Percentiles rank a stretch among this genome's conserved stretches.
phyloP scores from a whole-genome alignment of 2,113 vertebrate species.

The Psephotus haematonotus region DNA sequence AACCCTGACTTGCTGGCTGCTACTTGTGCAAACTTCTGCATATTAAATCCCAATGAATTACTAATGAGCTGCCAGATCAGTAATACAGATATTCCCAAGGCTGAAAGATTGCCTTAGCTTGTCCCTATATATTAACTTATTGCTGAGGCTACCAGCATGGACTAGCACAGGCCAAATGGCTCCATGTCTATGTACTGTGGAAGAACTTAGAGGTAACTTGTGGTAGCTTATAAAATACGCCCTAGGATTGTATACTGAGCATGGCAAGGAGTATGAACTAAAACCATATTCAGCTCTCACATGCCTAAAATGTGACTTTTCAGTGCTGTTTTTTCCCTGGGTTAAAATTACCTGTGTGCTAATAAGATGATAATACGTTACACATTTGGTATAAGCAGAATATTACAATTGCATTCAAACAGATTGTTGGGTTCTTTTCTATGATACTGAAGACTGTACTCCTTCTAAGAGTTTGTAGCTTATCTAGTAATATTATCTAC shows the following conservation, averaged over 20 bases:
- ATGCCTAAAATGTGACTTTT: background rate
- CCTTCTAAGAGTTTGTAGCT: background rate
- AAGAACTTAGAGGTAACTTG: background rate
- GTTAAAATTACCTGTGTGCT: background rate
- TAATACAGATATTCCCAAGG: background rate
- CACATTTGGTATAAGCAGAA: background rate
- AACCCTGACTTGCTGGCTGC: background rate
- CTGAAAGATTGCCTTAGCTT: background rate
- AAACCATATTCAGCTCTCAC: background rate
- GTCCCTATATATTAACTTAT: background rate
- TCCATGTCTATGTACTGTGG: background rate
- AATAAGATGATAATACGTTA: background rate
- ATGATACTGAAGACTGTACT: background rate
- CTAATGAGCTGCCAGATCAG: background rate
- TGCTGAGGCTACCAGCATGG: background rate
- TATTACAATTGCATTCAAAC: background rate
- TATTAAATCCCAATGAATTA: background rate
- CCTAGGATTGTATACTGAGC: background rate
- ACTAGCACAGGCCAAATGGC: background rate
- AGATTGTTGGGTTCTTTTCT: background rate
- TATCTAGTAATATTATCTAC: background rate
- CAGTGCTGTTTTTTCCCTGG: background rate
- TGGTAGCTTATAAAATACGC: background rate
- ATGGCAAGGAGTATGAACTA: background rate
- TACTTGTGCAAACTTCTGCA: background rate